phyloP scores from a whole-genome alignment of 2,113 vertebrate genomes.

The Cyphomyrus discorhynchus region DNA sequence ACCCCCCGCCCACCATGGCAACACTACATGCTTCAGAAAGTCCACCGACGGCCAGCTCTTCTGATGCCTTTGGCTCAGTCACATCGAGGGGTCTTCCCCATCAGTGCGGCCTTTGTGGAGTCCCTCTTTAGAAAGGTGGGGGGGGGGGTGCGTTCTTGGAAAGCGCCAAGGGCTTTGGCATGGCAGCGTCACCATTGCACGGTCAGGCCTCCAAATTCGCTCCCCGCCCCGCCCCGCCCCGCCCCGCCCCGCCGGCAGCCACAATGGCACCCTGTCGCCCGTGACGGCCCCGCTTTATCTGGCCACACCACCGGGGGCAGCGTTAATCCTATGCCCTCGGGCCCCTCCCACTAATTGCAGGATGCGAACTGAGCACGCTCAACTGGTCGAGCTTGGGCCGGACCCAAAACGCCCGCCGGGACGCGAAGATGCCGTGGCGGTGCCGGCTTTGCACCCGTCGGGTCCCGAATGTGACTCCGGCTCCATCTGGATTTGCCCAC shows the following conservation, averaged over 20 bases:
- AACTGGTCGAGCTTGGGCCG: neutral
- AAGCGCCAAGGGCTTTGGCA: conserved; percentile 6
- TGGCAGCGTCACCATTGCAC: neutral
- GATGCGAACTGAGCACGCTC: neutral
- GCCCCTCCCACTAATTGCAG: conserved; percentile 10
- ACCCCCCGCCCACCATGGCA: neutral
- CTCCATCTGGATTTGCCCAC: neutral
- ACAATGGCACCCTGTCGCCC: neutral
- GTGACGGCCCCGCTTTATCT: neutral
- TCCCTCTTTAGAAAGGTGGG: neutral
- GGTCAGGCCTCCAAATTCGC: neutral
- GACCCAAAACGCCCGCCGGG: neutral
- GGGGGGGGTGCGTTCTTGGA: neutral
- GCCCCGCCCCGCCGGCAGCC: neutral
- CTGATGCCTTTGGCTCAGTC: neutral
- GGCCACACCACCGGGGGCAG: neutral
- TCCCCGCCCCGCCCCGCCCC: neutral
- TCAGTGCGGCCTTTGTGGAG: neutral
- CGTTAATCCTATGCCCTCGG: conserved; percentile 1
- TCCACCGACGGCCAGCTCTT: neutral
- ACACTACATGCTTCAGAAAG: neutral
- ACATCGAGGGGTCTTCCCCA: conserved; percentile 2
- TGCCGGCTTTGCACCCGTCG: neutral
- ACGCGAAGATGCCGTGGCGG: neutral
- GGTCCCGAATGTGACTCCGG: neutral